Conservation (phyloP, 2,797 vertebrate genomes). For the Catharus ustulatus region DNA sequence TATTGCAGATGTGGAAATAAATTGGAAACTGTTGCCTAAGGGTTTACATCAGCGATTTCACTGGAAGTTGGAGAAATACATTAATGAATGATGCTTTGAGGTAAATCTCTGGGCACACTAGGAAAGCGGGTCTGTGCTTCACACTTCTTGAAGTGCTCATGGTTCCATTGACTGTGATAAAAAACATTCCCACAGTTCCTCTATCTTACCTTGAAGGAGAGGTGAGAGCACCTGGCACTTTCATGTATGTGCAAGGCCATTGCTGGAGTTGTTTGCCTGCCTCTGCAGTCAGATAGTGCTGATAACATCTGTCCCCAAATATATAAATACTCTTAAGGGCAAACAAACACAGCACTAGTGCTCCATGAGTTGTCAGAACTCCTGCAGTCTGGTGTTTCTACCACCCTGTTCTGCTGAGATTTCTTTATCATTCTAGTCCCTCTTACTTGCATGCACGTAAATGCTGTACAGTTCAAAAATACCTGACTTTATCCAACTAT, state of each 20-base stretch:
- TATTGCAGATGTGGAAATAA: not conserved
- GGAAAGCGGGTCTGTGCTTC: not conserved
- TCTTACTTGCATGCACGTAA: not conserved
- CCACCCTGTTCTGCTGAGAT: not conserved
- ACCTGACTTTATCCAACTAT: not conserved
- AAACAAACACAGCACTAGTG: not conserved
- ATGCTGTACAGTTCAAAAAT: not conserved
- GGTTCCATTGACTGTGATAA: not conserved
- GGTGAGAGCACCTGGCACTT: not conserved
- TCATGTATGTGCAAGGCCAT: fast-evolving
- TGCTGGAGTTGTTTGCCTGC: not conserved
- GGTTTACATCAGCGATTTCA: not conserved
- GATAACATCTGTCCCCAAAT: not conserved
- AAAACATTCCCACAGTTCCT: not conserved
- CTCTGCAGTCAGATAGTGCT: not conserved
- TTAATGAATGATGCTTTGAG: not conserved
- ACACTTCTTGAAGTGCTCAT: not conserved
- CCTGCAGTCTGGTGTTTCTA: not conserved
- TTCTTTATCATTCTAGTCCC: not conserved
- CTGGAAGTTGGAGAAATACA: not conserved
- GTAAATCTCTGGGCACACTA: not conserved
- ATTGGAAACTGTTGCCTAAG: not conserved
- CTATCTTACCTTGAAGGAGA: not conserved
- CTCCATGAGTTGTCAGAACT: not conserved
- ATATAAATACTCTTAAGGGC: not conserved